Conservation (phyloP, 2,113 vertebrate species). For the Muntiacus reevesi region DNA sequence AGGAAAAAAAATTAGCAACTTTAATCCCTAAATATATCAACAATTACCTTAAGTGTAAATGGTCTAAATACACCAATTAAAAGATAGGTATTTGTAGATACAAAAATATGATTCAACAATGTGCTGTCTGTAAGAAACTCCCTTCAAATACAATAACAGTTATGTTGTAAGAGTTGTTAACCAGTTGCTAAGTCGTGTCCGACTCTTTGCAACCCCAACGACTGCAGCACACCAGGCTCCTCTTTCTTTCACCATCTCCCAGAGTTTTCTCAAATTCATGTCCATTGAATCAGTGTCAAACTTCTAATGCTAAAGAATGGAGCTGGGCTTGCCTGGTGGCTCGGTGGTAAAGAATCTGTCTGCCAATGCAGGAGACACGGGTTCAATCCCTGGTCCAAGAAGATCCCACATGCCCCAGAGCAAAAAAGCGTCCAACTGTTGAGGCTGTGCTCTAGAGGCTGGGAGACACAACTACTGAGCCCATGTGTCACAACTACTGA, state of each 20-base stretch:
- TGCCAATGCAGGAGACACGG: not conserved
- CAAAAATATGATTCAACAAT: not conserved
- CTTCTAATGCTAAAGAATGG: not conserved
- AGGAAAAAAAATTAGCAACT: not conserved
- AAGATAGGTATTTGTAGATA: not conserved
- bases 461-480: not conserved
- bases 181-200: fast-evolving
- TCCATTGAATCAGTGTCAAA: not conserved
- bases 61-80: not conserved
- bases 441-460: not conserved
- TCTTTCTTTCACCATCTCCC: not conserved
- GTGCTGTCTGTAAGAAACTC: not conserved
- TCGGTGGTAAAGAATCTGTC: not conserved
- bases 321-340: not conserved
- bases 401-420: not conserved
- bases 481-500: not conserved
- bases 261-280: not conserved
- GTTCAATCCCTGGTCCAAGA: not conserved
- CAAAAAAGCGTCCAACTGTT: not conserved
- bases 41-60: not conserved
- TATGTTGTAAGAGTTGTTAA: not conserved
- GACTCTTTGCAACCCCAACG: not conserved
- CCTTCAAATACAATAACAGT: not conserved
- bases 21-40: not conserved
- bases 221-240: not conserved